Percentiles rank a stretch among this genome's conserved stretches.
These are phyloP conservation scores for Oreochromis niloticus DNA, from an alignment of 2,113 vertebrate species.

Conservation along the genomic window DNA sequence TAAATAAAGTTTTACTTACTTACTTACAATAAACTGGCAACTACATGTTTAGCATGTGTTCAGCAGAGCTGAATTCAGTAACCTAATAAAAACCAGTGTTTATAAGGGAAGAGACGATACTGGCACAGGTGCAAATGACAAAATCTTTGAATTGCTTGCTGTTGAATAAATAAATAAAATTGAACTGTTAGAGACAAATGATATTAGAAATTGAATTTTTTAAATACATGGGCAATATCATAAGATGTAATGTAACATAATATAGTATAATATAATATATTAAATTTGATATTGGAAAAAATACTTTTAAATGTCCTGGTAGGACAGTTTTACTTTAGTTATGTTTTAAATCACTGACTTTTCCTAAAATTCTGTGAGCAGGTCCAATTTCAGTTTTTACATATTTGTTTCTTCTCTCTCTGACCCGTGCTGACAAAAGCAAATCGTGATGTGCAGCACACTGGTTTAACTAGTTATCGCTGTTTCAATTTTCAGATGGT, in stretches of 20 bases:
- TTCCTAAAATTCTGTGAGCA: background rate
- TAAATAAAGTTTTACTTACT: too few relatives aligned
- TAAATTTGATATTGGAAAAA: background rate
- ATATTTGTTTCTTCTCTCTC: background rate
- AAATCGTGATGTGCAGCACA: background rate
- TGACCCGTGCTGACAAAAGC: background rate
- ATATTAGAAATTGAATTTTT: too few relatives aligned
- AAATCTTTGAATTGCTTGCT: background rate
- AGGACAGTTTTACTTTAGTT: background rate
- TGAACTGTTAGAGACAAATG: too few relatives aligned
- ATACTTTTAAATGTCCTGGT: background rate
- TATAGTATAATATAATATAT: background rate
- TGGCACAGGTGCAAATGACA: background rate
- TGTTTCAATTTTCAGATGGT: slow-evolving; percentile 12
- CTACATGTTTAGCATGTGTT: background rate
- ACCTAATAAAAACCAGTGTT: background rate
- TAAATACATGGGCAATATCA: too few relatives aligned
- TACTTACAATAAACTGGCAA: background rate
- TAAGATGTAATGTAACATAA: background rate
- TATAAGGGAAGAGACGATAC: background rate
- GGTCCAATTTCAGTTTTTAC: background rate
- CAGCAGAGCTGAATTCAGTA: background rate
- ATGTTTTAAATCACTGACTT: background rate
- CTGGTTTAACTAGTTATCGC: background rate
- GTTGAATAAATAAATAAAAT: background rate